Base-by-base conservation (phyloP, 2,113 vertebrate species). In the Scomber japonicus region DNA sequence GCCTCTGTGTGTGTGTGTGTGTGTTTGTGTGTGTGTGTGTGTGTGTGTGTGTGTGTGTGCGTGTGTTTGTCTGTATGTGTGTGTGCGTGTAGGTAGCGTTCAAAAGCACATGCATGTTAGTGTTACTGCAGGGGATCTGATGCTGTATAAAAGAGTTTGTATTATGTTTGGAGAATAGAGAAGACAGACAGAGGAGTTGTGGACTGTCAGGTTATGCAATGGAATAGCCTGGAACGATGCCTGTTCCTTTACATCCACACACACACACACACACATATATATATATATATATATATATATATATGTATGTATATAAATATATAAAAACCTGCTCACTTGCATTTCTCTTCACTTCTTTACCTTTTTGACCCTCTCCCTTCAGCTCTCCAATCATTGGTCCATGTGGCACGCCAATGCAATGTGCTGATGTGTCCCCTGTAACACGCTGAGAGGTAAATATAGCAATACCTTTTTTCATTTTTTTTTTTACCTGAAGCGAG, bases 51-150 rank as follows among this genome's bases (percentile, higher is more conserved):
- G n/a, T 30, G 45, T 44, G 35, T 30, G 44, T 80, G 21, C 49
- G 50, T 59, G 48, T 56, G 30, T 48, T 40, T 27, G 45, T 30
- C 55, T 30, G 51, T 40, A 54, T 51, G 49, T 51, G 30, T 46
- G 35, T 21, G 44, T 14, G 19, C 21, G 21, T 21, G 21, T 21
- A 21, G 21, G 21, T 53, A 62, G 4, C 0, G 19, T 67, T 74
- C n/a, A 61, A 45, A 78, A 45, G 46, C 19, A 14, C 65, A 70
- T 50, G 61, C 30, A 27, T 72, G n/a, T 15, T 19, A 17, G 57
- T 78, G 53, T 77, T 80, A 50, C 83, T 86, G 62, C 66, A 65
- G 75, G 72, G 50, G 16, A 40, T 60, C 12, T 57, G 60, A 12
- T 74, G 59, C 54, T 67, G 35, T 56, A 49, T 75, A 10, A 78